These are phyloP conservation scores for Adelognathus sp. DNA, from an alignment of 2,888 invertebrate species.

Conservation along the genomic window DNA sequence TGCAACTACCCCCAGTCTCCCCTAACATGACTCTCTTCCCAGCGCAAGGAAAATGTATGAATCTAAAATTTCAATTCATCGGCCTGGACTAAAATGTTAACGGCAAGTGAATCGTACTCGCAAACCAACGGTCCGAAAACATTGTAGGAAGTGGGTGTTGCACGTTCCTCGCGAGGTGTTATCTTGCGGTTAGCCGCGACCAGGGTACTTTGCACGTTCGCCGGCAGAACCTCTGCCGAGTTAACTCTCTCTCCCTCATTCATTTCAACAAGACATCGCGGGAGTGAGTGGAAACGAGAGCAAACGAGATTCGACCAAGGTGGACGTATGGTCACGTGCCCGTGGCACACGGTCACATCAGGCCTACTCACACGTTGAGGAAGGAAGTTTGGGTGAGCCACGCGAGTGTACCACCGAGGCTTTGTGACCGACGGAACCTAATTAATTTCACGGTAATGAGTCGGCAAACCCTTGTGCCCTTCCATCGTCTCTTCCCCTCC, in stretches of 20 bases:
- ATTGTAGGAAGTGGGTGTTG: neutral
- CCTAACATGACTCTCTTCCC: no score
- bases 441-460: conserved; percentile 73
- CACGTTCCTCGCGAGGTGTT: conserved; percentile 20
- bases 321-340: conserved; percentile 1
- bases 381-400: neutral
- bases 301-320: neutral
- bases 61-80: no score
- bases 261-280: neutral
- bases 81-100: no score
- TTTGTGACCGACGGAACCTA: conserved; percentile 73
- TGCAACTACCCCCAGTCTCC: no score
- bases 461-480: conserved; percentile 56
- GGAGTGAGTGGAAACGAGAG: neutral
- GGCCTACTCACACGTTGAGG: neutral
- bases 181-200: conserved; percentile 49
- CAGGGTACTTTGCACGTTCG: conserved; percentile 30
- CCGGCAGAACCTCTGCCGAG: neutral
- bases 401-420: conserved; percentile 58
- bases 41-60: no score
- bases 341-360: neutral
- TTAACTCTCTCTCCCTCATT: neutral
- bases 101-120: neutral
- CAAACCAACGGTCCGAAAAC: neutral
- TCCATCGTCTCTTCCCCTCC: neutral